Base-by-base conservation (phyloP, 2,113 vertebrate genomes). In the Chrysemys picta region DNA sequence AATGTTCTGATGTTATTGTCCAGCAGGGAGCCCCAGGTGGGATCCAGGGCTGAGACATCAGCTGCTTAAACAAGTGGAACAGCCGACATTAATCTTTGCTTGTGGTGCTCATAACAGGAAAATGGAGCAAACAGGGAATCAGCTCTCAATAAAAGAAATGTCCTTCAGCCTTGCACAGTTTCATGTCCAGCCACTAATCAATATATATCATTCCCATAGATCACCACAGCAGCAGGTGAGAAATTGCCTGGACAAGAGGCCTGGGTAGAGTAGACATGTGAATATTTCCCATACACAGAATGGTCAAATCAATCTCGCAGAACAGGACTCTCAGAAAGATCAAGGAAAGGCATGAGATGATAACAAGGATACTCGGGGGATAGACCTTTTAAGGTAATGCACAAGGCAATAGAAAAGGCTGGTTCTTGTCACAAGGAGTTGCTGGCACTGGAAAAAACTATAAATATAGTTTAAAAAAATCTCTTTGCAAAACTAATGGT, bases 1-100 rank as follows among this genome's bases (percentile, higher is more conserved):
- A 89, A 95, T 84, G 88, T 89, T 31, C 4, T 89, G 87, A 92
- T 95, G 89, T 94, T 97, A 95, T 93, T 95, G 96, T 92, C 96
- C 97, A 97, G 91, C 95, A 87, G 2, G 92, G 91, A 97, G 95
- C 90, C 94, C 89, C 97, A 97, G 93, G 96, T 97, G 96, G 89
- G 89, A 96, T 80, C 85, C 35, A 75, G 89, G 84, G 85, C 95
- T 94, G 85, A 97, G 94, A 96, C 91, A 96, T 96, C 94, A 97
- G 88, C 95, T 97, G 96, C 93, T 97, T 97, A 97, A 97, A 97
- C 93, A 97, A 97, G 97, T 80, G 57, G 92, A 97, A 96, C 27
- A 0, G 83, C 93, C 87, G 78, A 62, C 94, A 95, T 97, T 95
- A 97, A 98, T 98, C 97, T 97, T 88, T 91, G 87, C 91, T 97